Conservation (phyloP, 2,113 vertebrate species). For the Oriolus oriolus region DNA sequence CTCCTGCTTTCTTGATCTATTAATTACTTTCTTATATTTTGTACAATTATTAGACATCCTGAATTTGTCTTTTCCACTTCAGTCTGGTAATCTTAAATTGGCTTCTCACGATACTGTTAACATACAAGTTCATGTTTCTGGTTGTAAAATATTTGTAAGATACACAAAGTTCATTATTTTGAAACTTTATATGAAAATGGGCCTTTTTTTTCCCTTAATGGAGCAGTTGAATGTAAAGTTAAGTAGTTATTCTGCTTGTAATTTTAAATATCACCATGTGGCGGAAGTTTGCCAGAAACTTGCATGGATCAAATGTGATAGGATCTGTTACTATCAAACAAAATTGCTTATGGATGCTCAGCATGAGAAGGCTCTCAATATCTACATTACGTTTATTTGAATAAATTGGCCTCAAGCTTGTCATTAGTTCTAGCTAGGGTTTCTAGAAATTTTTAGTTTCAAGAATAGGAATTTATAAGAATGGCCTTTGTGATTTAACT, state of each 20-base stretch:
- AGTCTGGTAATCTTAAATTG: background rate
- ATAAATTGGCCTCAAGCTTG: constrained; percentile 10
- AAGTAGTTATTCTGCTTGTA: constrained; percentile 1
- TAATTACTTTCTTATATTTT: background rate
- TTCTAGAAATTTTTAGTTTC: background rate
- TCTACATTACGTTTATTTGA: background rate
- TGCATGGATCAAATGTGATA: background rate
- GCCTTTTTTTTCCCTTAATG: background rate
- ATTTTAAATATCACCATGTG: constrained; percentile 9
- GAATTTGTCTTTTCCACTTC: background rate
- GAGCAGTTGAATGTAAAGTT: background rate
- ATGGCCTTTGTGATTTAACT: background rate
- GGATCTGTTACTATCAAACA: background rate
- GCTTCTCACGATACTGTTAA: background rate
- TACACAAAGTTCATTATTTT: background rate
- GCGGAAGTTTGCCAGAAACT: constrained; percentile 16
- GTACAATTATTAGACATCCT: background rate
- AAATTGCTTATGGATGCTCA: background rate
- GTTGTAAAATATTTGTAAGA: background rate
- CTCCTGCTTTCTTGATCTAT: background rate
- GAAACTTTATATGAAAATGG: background rate
- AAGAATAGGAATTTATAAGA: background rate
- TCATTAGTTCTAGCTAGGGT: background rate
- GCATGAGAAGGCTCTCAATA: background rate
- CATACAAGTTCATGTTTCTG: background rate